Percentiles rank a stretch among this genome's conserved stretches.
These are phyloP conservation scores for Bombus sylvicola DNA, from an alignment of 1,140 invertebrate genomes.

Conservation along the genomic window DNA sequence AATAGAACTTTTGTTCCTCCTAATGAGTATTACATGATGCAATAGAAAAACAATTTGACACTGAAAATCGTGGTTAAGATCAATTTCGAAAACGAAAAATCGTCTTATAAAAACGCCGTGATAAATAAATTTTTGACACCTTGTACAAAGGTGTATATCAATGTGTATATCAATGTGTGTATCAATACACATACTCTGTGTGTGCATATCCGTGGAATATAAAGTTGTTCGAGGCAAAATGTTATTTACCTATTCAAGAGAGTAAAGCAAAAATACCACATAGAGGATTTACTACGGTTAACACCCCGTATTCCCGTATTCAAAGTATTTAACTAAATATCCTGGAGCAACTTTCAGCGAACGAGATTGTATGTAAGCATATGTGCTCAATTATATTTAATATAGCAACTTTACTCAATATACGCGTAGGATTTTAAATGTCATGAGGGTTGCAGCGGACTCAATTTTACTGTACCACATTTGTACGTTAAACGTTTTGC, in stretches of 20 bases:
- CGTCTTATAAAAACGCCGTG: too few species aligned
- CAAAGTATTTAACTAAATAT: not conserved
- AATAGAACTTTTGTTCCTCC: too few species aligned
- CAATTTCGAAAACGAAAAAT: too few species aligned
- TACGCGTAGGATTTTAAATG: conserved; percentile 18
- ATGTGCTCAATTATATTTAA: conserved; percentile 27
- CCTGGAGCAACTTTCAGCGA: not conserved
- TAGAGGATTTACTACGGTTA: not conserved
- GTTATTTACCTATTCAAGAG: not conserved
- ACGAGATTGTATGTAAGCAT: not conserved
- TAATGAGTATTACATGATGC: too few species aligned
- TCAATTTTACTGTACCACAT: conserved; percentile 65
- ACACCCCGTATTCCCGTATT: not conserved
- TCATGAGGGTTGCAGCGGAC: conserved; percentile 70
- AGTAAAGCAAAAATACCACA: too few species aligned
- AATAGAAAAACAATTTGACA: too few species aligned
- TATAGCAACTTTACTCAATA: not conserved
- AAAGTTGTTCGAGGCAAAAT: not conserved
- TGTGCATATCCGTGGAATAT: not conserved
- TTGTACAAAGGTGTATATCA: not conserved
- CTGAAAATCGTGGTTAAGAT: too few species aligned
- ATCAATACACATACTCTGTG: not conserved
- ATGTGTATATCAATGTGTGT: not conserved
- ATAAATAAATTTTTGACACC: too few species aligned
- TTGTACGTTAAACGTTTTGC: not conserved